Conservation (phyloP, 2,113 vertebrate species). For the Otus sunia region DNA sequence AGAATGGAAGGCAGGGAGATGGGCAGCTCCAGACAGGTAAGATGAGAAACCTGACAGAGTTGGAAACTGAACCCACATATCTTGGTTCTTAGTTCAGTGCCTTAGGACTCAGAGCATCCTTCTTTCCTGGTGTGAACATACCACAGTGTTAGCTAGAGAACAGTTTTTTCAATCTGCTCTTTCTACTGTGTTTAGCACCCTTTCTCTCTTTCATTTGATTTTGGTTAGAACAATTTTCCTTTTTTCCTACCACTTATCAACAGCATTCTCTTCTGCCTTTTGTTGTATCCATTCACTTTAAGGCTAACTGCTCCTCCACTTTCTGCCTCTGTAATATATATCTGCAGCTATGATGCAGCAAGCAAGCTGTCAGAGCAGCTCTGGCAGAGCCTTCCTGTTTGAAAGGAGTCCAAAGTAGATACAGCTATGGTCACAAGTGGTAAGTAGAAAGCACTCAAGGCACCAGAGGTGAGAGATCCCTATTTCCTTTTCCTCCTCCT, state of each 20-base stretch:
- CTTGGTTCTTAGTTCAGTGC: background rate
- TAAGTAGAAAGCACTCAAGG: background rate
- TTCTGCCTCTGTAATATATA: background rate
- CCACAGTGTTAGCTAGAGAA: background rate
- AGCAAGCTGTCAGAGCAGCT: background rate
- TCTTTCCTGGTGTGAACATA: background rate
- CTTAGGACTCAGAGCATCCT: background rate
- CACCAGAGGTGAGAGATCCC: background rate
- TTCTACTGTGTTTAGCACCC: background rate
- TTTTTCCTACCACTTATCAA: background rate
- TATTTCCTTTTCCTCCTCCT: background rate
- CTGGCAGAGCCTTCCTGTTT: background rate
- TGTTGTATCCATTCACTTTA: background rate
- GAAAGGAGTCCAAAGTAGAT: background rate
- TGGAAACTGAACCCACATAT: background rate
- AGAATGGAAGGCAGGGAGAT: background rate
- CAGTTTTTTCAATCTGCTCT: background rate
- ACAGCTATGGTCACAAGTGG: background rate
- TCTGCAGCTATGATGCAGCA: background rate
- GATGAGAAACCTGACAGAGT: background rate
- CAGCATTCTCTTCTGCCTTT: background rate
- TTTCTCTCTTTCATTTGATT: background rate
- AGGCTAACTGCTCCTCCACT: background rate
- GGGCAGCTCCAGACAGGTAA: background rate
- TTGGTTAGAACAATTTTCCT: background rate